Percentiles rank a stretch among this genome's conserved stretches.
phyloP scores from a whole-genome alignment of 2,113 vertebrate species.

The Odocoileus hemionus region DNA sequence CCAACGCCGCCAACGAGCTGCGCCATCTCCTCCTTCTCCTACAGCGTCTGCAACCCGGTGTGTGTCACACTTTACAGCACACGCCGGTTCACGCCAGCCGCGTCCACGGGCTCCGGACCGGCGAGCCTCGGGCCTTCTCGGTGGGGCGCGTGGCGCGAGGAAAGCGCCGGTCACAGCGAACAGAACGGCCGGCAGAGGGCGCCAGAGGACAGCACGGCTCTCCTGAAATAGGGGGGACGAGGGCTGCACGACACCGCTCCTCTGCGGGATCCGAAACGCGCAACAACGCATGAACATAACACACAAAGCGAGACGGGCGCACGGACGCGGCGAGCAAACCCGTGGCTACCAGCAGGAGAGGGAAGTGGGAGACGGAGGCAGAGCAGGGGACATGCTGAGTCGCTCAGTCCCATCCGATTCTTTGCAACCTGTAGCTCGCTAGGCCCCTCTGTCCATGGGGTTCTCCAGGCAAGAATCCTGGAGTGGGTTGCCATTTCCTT shows the following conservation, averaged over 20 bases:
- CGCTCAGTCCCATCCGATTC: fast-evolving
- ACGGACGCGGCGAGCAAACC: neutral
- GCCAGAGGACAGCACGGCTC: neutral
- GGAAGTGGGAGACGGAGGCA: fast-evolving
- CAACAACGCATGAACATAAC: too few relatives aligned
- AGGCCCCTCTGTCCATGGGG: neutral
- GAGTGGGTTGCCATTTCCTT: neutral
- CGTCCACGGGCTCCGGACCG: fast-evolving
- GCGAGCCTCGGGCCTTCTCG: fast-evolving
- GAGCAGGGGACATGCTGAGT: fast-evolving
- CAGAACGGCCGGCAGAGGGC: neutral
- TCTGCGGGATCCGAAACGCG: neutral
- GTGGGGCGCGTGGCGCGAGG: fast-evolving
- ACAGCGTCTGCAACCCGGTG: neutral
- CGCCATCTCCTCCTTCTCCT: neutral
- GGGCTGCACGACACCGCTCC: fast-evolving
- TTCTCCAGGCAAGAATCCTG: neutral
- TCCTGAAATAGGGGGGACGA: neutral
- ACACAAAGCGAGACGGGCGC: neutral
- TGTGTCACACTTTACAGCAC: neutral
- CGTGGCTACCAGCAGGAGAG: fast-evolving
- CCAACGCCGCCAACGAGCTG: neutral
- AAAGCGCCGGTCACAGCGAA: fast-evolving
- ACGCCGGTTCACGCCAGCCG: fast-evolving
- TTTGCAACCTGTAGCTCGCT: fast-evolving